Evolutionary conservation across 2,113 vertebrate genomes (phyloP), one percentile per base, ranked within the genome.

Genomic region (Sphyrna mokarran): DNA sequence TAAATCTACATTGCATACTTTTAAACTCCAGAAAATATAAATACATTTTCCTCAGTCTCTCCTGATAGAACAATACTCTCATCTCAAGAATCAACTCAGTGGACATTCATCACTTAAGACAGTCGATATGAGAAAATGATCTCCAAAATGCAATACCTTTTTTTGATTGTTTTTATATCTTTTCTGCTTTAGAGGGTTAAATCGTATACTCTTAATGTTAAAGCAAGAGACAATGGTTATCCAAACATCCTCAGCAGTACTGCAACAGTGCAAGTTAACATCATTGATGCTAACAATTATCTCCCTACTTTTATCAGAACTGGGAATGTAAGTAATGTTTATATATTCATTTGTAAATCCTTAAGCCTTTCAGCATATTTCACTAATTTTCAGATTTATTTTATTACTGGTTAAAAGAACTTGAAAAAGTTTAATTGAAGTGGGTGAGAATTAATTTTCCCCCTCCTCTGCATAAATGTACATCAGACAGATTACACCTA

Each of bases 141-240:
- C 3, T 89, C 61, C 9, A 29, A 58, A 58, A 48, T 23, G 9
- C 10, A 86, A 48, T 43, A 14, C 9, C 0, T 40, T 68, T 43
- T 94, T 23, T n/a, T 94, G 37, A 86, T 68, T n/a, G 66, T 40
- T 66, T 91, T 29, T 40, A 86, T 7, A 61, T 66, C 22, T 40
- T 94, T 68, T 94, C 61, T 94, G 18, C n/a, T 69, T 94, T 68
- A 94, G 91, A 68, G 37, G 91, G n/a, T 22, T 5, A 69, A 94
- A 69, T 94, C 63, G 40, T 94, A 94, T 63, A 40, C n/a, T 22
- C 61, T 94, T 20, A 69, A 3, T 94, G 91, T 94, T 66, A 66
- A 40, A 22, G 91, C 91, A 94, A 94, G 33, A 22, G 91, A 94
- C 63, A 20, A 94, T 69, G 91, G 91, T 10, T 0, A 13, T 54